Base-by-base conservation (phyloP, 2,797 vertebrate species). In the Urophycis tenuis region DNA sequence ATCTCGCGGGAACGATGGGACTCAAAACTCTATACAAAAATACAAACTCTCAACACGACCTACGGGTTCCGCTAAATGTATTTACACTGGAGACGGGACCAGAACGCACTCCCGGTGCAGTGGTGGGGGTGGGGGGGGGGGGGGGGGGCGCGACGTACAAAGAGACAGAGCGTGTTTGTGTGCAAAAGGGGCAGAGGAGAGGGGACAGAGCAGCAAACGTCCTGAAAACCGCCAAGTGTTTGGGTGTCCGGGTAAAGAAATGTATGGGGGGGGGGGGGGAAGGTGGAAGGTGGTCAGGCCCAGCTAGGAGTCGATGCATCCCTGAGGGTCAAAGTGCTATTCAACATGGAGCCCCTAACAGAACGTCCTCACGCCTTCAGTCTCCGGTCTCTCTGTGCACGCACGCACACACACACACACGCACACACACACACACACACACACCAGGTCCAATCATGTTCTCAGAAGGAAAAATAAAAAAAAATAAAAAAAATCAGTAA, bases 11-110 rank as follows among this genome's bases (percentile, higher is more conserved):
- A n/a, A 78, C 78, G 79, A 74, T 80, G 78, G 83, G 85, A 81
- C 87, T 91, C 86, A 88, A 88, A 90, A 88, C 86, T 93, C 90
- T 93, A 89, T 94, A 94, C 92, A 94, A 94, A 94, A 93, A 94
- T 93, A 94, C 92, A 92, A 91, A 92, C 91, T 88, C 89, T 91
- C 90, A 87, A 91, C n/a, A 89, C 89, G 91, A 91, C 93, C 91
- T 92, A 92, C 90, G 90, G 83, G 87, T 87, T 89, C 91, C 88
- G 88, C 89, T 87, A 88, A 92, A 91, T 88, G 85, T 92, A 92
- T 93, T 86, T 92, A 93, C 91, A 92, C 77, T 41, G 85, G 84
- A 84, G 19, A 89, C 86, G 87, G 85, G 87, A 89, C 25, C 15
- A 64, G 60, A 89, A 79, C 60, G 85, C 86, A 17, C 2, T 34